Conservation (phyloP, 2,888 invertebrate species). For the Noctua pronuba region DNA sequence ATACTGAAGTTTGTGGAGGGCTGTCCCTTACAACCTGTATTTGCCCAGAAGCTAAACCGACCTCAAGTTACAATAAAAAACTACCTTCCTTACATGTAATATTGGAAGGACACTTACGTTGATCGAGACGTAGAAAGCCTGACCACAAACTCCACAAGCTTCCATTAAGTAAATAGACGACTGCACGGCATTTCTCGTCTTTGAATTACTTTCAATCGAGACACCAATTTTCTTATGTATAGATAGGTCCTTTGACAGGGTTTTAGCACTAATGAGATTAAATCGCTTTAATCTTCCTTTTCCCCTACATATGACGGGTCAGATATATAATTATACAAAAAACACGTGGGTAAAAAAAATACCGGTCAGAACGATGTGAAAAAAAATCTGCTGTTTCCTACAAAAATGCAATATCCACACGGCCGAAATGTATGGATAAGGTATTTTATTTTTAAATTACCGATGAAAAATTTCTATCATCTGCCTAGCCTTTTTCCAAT, state of each 20-base stretch:
- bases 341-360: not conserved
- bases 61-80: not conserved
- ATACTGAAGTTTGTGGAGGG: too few species aligned
- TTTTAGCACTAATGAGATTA: constrained; percentile 32
- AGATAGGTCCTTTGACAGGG: not conserved
- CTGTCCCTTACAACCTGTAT: too few species aligned
- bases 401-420: too few species aligned
- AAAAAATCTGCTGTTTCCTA: too few species aligned
- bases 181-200: not conserved
- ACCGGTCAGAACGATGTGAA: too few species aligned
- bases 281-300: not conserved
- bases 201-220: constrained; percentile 9
- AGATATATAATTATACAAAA: not conserved
- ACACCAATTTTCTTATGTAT: constrained; percentile 2
- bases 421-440: too few species aligned
- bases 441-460: too few species aligned
- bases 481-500: too few species aligned
- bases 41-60: not conserved
- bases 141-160: not conserved
- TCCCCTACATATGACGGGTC: not conserved
- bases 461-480: too few species aligned
- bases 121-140: not conserved
- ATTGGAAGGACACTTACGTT: not conserved
- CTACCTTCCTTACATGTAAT: not conserved
- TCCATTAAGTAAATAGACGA: not conserved